phyloP scores from a whole-genome alignment of 2,797 vertebrate genomes.

The Alectoris magna region DNA sequence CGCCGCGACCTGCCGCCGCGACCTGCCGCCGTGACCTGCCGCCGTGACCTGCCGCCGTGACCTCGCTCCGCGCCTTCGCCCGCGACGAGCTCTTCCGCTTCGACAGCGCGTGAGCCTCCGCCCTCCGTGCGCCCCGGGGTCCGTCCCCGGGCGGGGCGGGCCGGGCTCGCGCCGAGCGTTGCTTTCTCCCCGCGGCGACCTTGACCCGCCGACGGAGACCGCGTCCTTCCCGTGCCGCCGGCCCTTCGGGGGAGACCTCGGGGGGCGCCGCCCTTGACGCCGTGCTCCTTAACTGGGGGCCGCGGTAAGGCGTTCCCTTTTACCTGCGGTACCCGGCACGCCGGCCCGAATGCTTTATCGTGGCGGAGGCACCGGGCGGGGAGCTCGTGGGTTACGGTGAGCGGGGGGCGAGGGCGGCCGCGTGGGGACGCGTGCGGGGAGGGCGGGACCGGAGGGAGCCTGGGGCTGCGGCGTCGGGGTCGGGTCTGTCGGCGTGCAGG shows the following conservation, averaged over 20 bases:
- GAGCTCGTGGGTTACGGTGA: constrained; percentile 98
- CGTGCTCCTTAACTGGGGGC: background rate
- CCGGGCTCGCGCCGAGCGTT: background rate
- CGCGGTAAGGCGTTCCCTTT: constrained; percentile 95
- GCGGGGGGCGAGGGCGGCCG: no score
- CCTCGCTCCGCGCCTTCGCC: constrained; percentile 89
- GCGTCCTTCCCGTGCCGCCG: constrained; percentile 88
- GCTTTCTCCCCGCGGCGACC: constrained; percentile 82
- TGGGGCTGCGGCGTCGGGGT: no score
- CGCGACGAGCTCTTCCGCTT: constrained; percentile 95
- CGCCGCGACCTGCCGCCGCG: no score
- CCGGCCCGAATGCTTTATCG: constrained; percentile 98
- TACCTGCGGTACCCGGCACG: constrained; percentile 97
- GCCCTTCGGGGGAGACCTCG: background rate
- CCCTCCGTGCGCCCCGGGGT: no score
- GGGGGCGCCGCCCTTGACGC: background rate
- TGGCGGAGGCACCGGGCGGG: constrained; percentile 94
- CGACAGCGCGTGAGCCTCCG: constrained; percentile 91
- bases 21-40: no score
- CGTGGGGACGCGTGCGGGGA: no score
- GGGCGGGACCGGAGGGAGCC: no score
- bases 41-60: constrained; percentile 87
- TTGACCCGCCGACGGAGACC: constrained; percentile 95
- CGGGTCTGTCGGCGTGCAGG: no score
- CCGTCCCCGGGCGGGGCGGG: no score